Conservation (phyloP, 2,888 invertebrate genomes). For the Rhagophthalmus giganteus region DNA sequence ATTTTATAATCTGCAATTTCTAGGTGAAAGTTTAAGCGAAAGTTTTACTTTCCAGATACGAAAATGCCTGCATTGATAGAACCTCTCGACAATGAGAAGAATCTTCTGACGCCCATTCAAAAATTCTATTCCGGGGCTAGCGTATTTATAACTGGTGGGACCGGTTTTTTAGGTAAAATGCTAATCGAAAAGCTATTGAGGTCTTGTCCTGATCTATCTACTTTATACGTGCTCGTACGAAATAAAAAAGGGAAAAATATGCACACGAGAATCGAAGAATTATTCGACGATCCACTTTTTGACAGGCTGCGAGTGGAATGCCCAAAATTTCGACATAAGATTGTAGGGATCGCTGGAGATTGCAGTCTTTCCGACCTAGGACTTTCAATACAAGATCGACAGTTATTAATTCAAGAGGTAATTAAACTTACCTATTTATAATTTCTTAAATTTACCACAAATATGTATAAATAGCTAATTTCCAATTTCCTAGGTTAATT, state of each 20-base stretch:
- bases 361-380: constrained; percentile 65
- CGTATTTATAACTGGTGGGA: constrained; percentile 55
- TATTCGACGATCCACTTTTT: constrained; percentile 70
- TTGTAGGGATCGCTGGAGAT: constrained; percentile 62
- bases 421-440: no score
- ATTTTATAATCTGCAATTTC: no score
- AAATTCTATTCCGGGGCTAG: constrained; percentile 49
- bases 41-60: not conserved
- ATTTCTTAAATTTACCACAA: no score
- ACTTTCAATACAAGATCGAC: constrained; percentile 61
- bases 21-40: not conserved
- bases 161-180: constrained; percentile 62
- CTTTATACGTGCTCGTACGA: constrained; percentile 61
- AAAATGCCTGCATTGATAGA: constrained; percentile 25
- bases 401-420: constrained; percentile 58
- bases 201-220: constrained; percentile 59
- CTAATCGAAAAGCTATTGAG: constrained; percentile 65
- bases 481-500: no score
- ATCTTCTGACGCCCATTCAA: constrained; percentile 42
- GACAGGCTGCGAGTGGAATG: constrained; percentile 58
- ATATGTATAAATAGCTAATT: no score
- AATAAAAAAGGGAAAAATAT: constrained; percentile 66
- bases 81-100: constrained; percentile 10
- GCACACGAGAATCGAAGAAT: constrained; percentile 66
- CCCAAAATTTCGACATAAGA: constrained; percentile 66